Evolutionary conservation across 2,113 vertebrate species (phyloP).

Genomic region (Pelvicachromis taeniatus): DNA sequence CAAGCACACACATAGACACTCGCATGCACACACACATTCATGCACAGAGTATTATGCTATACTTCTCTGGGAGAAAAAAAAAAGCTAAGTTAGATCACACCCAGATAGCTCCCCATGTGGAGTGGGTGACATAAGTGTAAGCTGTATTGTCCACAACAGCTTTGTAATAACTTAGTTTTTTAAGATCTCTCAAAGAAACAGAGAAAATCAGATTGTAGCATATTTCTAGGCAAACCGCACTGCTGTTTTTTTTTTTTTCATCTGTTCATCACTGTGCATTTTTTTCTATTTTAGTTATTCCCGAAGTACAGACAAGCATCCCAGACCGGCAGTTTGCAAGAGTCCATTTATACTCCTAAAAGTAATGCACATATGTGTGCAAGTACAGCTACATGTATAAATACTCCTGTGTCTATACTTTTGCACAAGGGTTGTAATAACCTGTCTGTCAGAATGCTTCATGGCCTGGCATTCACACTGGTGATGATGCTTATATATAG

Average conservation of each 20-base stretch:
- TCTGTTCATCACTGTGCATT: slow-evolving; percentile 16
- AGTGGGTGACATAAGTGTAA: not conserved
- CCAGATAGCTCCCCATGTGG: slow-evolving; percentile 2
- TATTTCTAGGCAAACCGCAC: not conserved
- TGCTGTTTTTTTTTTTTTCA: not conserved
- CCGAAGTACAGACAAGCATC: slow-evolving; percentile 57
- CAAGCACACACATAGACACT: slow-evolving; percentile 52
- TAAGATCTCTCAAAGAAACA: not conserved
- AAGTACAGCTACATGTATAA: slow-evolving; percentile 24
- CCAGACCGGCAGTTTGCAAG: slow-evolving; percentile 56
- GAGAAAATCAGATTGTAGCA: not conserved
- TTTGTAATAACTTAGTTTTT: not conserved
- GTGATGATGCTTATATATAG: slow-evolving; percentile 22
- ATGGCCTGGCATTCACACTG: not conserved
- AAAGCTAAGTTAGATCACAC: slow-evolving; percentile 15
- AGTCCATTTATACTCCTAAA: slow-evolving; percentile 55
- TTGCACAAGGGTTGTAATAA: slow-evolving; percentile 32
- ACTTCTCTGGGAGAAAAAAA: slow-evolving; percentile 4
- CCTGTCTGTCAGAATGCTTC: slow-evolving; percentile 12
- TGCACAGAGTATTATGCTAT: slow-evolving; percentile 23
- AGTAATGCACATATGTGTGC: slow-evolving; percentile 11
- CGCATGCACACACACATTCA: not conserved
- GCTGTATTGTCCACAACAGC: not conserved
- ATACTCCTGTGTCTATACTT: slow-evolving; percentile 3
- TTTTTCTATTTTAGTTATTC: slow-evolving; percentile 35